phyloP scores from a whole-genome alignment of 1,140 invertebrate genomes.

The Leptoteleia sp. region DNA sequence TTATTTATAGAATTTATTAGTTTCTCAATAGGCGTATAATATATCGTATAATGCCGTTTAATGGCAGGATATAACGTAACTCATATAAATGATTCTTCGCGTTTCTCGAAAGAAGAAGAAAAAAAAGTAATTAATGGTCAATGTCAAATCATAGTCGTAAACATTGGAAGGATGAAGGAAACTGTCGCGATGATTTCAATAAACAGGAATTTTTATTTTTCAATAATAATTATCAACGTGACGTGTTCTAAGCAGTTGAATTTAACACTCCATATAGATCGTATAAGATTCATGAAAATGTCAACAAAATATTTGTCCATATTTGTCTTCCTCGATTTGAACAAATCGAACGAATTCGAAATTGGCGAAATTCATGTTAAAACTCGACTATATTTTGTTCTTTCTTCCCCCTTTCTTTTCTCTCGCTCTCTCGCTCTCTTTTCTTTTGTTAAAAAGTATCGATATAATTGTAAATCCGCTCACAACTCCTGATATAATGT shows the following conservation, averaged over 20 bases:
- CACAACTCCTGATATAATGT: constrained; percentile 65
- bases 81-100: constrained; percentile 12
- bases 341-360: constrained; percentile 62
- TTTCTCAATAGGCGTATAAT: too few relatives aligned
- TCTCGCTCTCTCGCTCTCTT: too few relatives aligned
- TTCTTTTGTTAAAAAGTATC: constrained; percentile 57
- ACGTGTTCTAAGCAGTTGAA: constrained; percentile 67
- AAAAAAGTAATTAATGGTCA: constrained; percentile 24
- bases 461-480: constrained; percentile 65
- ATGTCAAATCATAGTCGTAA: constrained; percentile 31
- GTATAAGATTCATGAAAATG: constrained; percentile 67
- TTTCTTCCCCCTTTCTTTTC: constrained; percentile 16
- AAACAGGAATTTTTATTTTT: constrained; percentile 68
- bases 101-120: background rate
- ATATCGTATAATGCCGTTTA: background rate
- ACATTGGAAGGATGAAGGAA: constrained; percentile 59
- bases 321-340: constrained; percentile 59
- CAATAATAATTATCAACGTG: constrained; percentile 68
- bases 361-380: constrained; percentile 57
- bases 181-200: constrained; percentile 62
- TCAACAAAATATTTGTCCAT: constrained; percentile 67
- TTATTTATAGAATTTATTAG: background rate
- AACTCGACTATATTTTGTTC: constrained; percentile 57
- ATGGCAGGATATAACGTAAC: background rate
- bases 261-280: constrained; percentile 68